Conservation (phyloP, 2,113 vertebrate genomes). For the Sterrhoptilus dennistouni region DNA sequence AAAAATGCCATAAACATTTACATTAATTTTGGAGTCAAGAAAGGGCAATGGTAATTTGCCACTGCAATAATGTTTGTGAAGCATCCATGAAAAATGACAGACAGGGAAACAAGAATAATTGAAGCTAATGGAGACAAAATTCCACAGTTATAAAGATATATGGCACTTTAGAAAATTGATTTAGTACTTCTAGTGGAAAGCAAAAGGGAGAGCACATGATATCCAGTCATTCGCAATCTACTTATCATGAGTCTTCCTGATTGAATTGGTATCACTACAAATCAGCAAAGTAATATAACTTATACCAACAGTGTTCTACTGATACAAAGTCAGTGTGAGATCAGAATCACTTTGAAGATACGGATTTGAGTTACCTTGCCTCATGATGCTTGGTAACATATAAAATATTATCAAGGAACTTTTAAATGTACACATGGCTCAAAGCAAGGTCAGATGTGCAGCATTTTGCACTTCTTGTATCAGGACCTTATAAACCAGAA, state of each 20-base stretch:
- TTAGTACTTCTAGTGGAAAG: constrained; percentile 18
- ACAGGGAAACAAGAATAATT: constrained; percentile 41
- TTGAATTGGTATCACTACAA: not conserved
- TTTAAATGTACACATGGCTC: not conserved
- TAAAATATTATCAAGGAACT: not conserved
- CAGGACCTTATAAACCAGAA: not conserved
- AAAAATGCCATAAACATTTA: not conserved
- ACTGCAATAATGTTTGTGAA: constrained; percentile 20
- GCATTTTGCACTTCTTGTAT: not conserved
- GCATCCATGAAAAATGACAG: constrained; percentile 26
- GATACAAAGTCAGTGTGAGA: not conserved
- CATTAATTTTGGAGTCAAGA: not conserved
- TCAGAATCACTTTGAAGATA: not conserved
- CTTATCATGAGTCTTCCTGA: not conserved
- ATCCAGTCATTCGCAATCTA: constrained; percentile 26
- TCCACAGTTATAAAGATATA: constrained; percentile 26
- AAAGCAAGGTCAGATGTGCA: not conserved
- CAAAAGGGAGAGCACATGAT: not conserved
- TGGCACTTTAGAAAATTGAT: constrained; percentile 40
- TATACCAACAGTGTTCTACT: not conserved
- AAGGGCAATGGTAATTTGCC: constrained; percentile 19
- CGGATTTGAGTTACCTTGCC: not conserved
- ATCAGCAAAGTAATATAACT: not conserved
- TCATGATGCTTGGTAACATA: not conserved
- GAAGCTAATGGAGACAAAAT: constrained; percentile 42